phyloP scores from a whole-genome alignment of 1,140 invertebrate species.

The Atopsyche davidsoni region DNA sequence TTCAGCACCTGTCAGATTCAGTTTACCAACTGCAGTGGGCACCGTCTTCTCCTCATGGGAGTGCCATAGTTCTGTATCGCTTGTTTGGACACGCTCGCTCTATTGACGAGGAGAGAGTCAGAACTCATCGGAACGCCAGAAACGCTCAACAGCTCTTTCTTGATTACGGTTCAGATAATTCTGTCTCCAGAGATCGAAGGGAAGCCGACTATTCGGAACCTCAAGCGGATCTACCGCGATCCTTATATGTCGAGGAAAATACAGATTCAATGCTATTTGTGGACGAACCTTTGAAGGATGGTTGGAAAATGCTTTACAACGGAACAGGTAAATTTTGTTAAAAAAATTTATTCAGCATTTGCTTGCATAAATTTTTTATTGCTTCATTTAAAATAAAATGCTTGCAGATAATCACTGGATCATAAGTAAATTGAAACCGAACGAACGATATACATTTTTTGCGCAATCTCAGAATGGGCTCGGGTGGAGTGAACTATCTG shows the following conservation, averaged over 20 bases:
- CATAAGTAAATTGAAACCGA: conserved; percentile 60
- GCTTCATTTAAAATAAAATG: no score
- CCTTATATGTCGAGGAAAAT: conserved; percentile 22
- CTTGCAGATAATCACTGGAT: conserved; percentile 69
- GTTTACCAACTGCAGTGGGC: conserved; percentile 71
- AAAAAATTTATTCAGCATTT: neutral
- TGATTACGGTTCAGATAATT: neutral
- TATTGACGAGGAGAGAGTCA: conserved; percentile 13
- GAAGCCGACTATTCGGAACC: conserved; percentile 19
- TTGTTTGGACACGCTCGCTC: conserved; percentile 16
- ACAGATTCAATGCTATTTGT: conserved; percentile 30
- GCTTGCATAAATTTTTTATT: neutral
- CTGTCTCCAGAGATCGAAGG: neutral
- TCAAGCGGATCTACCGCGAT: conserved; percentile 22
- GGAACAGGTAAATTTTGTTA: conserved; percentile 54
- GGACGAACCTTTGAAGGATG: conserved; percentile 43
- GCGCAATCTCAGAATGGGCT: conserved; percentile 72
- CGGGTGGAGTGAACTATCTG: conserved; percentile 69
- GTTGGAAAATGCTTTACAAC: conserved; percentile 73
- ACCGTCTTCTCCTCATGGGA: conserved; percentile 40
- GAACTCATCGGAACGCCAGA: conserved; percentile 12
- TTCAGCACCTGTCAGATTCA: conserved; percentile 56
- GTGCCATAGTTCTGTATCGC: conserved; percentile 20
- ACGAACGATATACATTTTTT: conserved; percentile 62
- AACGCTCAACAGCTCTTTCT: neutral